Evolutionary conservation across 2,113 vertebrate species (phyloP).

Genomic region (Nibea albiflora): DNA sequence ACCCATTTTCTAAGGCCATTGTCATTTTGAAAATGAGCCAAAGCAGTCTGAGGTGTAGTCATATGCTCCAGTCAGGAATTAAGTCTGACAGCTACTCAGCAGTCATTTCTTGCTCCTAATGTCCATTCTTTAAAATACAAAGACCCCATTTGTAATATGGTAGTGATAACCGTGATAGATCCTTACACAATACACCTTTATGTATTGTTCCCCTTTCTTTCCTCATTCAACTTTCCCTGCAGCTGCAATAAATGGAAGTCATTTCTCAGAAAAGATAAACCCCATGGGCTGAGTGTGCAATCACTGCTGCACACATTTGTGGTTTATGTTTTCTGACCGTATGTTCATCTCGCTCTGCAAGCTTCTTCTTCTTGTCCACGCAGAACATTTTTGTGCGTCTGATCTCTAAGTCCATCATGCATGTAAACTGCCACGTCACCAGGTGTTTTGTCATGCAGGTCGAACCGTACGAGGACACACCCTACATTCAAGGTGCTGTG

Average conservation of each 20-base stretch:
- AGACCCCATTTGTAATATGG: constrained; percentile 16
- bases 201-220: constrained; percentile 48
- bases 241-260: constrained; percentile 16
- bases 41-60: constrained; percentile 57
- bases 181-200: constrained; percentile 19
- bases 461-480: constrained; percentile 85
- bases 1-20: constrained; percentile 68
- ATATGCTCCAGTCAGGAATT: constrained; percentile 38
- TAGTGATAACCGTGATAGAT: constrained; percentile 23
- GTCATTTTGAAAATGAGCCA: constrained; percentile 68
- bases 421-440: constrained; percentile 25
- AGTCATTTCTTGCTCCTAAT: constrained; percentile 39
- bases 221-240: constrained; percentile 35
- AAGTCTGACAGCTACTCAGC: constrained; percentile 37
- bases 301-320: not conserved
- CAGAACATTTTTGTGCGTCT: not conserved
- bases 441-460: constrained; percentile 81
- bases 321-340: constrained; percentile 6
- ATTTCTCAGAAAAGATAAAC: constrained; percentile 9
- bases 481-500: constrained; percentile 87
- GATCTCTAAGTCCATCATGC: not conserved
- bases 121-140: constrained; percentile 32
- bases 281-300: not conserved
- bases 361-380: not conserved
- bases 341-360: not conserved